These are phyloP conservation scores for Lepus townsendii DNA, from an alignment of 2,797 vertebrate genomes.

Conservation along the genomic window DNA sequence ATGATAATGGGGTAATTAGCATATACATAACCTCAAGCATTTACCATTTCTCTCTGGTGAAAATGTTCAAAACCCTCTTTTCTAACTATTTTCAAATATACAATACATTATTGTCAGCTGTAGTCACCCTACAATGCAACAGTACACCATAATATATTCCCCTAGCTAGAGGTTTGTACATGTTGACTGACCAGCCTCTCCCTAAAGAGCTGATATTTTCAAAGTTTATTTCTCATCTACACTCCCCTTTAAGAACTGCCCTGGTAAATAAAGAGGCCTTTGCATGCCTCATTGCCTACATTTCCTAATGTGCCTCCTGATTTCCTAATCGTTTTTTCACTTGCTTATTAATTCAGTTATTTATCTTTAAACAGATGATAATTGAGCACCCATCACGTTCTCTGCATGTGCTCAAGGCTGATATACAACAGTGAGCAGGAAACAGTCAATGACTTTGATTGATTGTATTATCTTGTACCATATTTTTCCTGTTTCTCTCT, in stretches of 20 bases:
- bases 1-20: too few relatives aligned
- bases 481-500: background rate
- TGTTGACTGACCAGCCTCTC: too few relatives aligned
- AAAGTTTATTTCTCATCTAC: background rate
- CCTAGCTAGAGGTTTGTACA: too few relatives aligned
- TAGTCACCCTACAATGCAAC: too few relatives aligned
- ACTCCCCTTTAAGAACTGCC: background rate
- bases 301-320: background rate
- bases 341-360: background rate
- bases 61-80: too few relatives aligned
- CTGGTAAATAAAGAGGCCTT: background rate
- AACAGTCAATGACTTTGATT: background rate
- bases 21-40: too few relatives aligned
- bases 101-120: too few relatives aligned
- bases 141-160: too few relatives aligned
- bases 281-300: background rate
- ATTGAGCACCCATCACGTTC: background rate
- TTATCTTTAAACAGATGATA: background rate
- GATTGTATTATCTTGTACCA: background rate
- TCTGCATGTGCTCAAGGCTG: background rate
- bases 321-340: background rate
- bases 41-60: too few relatives aligned
- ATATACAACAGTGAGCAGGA: background rate
- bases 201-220: background rate
- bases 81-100: too few relatives aligned